Evolutionary conservation across 2,797 vertebrate species (phyloP).

Genomic region (Perodicticus potto): DNA sequence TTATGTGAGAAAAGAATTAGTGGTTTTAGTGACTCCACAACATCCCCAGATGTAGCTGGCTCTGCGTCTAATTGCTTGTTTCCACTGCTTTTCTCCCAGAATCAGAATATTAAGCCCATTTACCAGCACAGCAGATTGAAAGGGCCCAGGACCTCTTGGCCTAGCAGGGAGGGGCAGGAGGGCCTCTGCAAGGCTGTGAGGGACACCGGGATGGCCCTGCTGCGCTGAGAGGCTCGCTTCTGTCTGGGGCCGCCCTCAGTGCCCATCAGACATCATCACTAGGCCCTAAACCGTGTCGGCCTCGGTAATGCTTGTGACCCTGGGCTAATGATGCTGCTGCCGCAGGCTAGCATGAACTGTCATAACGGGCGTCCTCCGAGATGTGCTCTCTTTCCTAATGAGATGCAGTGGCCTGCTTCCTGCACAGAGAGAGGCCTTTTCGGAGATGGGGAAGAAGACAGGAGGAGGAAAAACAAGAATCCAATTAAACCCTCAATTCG

Average conservation of each 20-base stretch:
- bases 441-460: slow-evolving; percentile 7
- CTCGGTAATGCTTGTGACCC: slow-evolving; percentile 82
- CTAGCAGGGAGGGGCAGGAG: slow-evolving; percentile 68
- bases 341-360: slow-evolving; percentile 82
- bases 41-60: slow-evolving; percentile 71
- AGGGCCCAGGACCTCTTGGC: slow-evolving; percentile 68
- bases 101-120: slow-evolving; percentile 71
- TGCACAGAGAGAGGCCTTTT: slow-evolving; percentile 70
- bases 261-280: slow-evolving; percentile 81
- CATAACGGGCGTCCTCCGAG: slow-evolving; percentile 73
- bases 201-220: slow-evolving; percentile 67
- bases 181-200: slow-evolving; percentile 53
- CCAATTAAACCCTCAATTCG: slow-evolving; percentile 89
- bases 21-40: slow-evolving; percentile 63
- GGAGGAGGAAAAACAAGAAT: slow-evolving; percentile 75
- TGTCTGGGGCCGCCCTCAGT: slow-evolving; percentile 71
- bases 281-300: slow-evolving; percentile 81
- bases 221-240: not conserved
- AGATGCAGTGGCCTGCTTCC: slow-evolving; percentile 82
- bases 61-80: slow-evolving; percentile 77
- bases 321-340: slow-evolving; percentile 78
- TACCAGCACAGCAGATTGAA: slow-evolving; percentile 18
- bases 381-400: slow-evolving; percentile 76
- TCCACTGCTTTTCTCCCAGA: slow-evolving; percentile 74
- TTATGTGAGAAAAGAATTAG: slow-evolving; percentile 80